A percentile compares a stretch with the other conserved stretches of the same genome.
These are phyloP conservation scores for Strigamia transsilvanica DNA, from an alignment of 2,888 invertebrate genomes.

Conservation along the genomic window DNA sequence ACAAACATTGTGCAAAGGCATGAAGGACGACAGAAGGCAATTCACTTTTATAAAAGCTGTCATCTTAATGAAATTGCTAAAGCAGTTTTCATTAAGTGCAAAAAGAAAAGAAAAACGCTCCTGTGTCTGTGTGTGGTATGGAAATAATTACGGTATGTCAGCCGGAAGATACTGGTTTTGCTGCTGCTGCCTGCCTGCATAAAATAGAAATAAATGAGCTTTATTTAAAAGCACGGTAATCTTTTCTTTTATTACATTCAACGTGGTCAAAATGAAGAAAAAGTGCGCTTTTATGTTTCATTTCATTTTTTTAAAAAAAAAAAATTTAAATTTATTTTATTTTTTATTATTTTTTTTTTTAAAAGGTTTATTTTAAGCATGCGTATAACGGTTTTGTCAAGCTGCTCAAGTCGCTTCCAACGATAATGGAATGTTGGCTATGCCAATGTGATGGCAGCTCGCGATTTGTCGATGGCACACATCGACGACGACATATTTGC, in stretches of 20 bases:
- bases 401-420: background rate
- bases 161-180: background rate
- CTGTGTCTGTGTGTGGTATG: background rate
- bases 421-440: conserved; percentile 5
- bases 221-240: background rate
- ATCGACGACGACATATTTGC: background rate
- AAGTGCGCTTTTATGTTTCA: background rate
- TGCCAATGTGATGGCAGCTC: conserved; percentile 1
- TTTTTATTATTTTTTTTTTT: too few relatives aligned
- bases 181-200: background rate
- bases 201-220: background rate
- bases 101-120: background rate
- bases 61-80: conserved; percentile 1
- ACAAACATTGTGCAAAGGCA: background rate
- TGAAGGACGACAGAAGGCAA: conserved; percentile 1
- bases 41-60: conserved; percentile 15
- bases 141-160: background rate
- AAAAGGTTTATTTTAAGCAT: background rate
- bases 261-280: background rate
- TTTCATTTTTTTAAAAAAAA: too few relatives aligned
- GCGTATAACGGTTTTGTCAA: conserved; percentile 13
- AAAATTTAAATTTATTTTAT: too few relatives aligned
- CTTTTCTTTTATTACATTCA: too few relatives aligned
- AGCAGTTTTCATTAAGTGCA: conserved; percentile 10
- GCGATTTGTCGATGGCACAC: conserved; percentile 12